Evolutionary conservation across 2,113 vertebrate species (phyloP).

Genomic region (Elaphurus davidianus): DNA sequence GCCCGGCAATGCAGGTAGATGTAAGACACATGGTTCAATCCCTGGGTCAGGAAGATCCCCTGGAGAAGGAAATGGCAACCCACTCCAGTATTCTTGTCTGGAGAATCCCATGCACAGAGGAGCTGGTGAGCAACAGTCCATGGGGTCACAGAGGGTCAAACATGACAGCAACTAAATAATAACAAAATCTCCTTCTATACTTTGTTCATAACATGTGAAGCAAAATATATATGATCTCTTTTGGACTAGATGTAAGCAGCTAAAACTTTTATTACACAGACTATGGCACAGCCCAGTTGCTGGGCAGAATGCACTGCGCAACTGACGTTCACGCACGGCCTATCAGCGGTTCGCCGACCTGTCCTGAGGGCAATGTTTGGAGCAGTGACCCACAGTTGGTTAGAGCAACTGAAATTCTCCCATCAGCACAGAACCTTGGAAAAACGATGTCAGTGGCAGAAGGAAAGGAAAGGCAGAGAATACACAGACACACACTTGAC

Average conservation of each 20-base stretch:
- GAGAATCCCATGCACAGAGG: not conserved
- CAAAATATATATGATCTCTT: not conserved
- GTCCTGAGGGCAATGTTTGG: not conserved
- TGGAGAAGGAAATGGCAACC: not conserved
- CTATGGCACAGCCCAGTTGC: not conserved
- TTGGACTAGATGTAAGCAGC: not conserved
- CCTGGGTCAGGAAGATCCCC: not conserved
- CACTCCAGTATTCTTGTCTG: not conserved
- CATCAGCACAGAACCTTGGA: not conserved
- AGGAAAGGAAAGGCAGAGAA: not conserved
- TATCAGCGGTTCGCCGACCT: too few species aligned
- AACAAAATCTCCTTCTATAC: not conserved
- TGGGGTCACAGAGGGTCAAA: not conserved
- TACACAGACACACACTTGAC: not conserved
- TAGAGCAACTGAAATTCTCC: not conserved
- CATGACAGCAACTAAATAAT: not conserved
- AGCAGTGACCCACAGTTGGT: too few species aligned
- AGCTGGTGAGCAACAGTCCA: not conserved
- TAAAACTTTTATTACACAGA: not conserved
- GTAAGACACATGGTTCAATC: not conserved
- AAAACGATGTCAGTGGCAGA: not conserved
- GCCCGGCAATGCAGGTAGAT: rapidly evolving
- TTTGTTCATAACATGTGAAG: not conserved
- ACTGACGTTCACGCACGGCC: rapidly evolving
- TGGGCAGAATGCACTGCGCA: not conserved